These are phyloP conservation scores for Lophius americanus DNA, from an alignment of 2,797 vertebrate genomes.

Conservation along the genomic window DNA sequence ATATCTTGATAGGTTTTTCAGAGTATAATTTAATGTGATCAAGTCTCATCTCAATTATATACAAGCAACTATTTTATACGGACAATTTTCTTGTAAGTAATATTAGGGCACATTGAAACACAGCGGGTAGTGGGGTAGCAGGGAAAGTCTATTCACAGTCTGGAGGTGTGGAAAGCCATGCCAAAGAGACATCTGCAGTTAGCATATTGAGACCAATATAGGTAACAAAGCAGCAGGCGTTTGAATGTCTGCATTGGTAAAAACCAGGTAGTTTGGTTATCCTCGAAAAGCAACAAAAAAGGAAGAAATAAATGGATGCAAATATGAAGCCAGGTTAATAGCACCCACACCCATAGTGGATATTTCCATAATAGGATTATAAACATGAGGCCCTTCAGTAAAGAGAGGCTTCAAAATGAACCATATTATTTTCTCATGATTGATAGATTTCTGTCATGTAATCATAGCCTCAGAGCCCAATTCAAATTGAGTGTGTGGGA, in stretches of 20 bases:
- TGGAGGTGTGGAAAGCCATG: constrained; percentile 59
- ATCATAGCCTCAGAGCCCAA: constrained; percentile 69
- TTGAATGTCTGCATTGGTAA: constrained; percentile 15
- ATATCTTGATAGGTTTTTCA: neutral
- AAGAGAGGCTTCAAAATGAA: constrained; percentile 64
- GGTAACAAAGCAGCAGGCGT: constrained; percentile 36
- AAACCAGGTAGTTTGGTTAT: constrained; percentile 4
- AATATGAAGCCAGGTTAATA: constrained; percentile 57
- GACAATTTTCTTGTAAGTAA: constrained; percentile 54
- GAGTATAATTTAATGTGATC: neutral
- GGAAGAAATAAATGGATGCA: constrained; percentile 36
- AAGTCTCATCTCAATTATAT: neutral
- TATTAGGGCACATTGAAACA: constrained; percentile 54
- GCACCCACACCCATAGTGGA: constrained; percentile 60
- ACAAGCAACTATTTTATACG: constrained; percentile 21
- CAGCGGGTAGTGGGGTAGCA: constrained; percentile 40
- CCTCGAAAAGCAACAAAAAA: constrained; percentile 27
- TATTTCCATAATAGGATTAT: constrained; percentile 62
- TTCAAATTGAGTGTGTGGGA: constrained; percentile 73
- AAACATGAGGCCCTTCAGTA: constrained; percentile 61
- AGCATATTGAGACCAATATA: constrained; percentile 30
- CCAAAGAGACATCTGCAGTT: constrained; percentile 50
- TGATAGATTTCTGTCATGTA: constrained; percentile 71
- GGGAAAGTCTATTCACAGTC: constrained; percentile 35
- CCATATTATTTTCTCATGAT: constrained; percentile 71